Evolutionary conservation across 2,797 vertebrate species (phyloP), one percentile per base, ranked within the genome.

Genomic region (Gorsachius magnificus): DNA sequence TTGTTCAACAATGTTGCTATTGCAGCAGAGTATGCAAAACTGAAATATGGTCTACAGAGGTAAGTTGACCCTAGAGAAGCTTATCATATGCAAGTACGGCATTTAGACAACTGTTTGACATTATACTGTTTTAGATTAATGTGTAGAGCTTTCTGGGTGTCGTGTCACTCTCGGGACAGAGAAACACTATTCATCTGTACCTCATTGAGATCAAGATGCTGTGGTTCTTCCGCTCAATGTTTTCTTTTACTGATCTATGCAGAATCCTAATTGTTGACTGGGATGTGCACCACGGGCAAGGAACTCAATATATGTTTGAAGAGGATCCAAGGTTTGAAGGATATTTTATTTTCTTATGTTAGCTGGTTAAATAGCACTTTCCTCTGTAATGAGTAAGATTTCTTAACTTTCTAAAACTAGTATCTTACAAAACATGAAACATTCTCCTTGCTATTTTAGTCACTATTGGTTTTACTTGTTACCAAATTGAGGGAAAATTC

Each of bases 1-100:
- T 97, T 99, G 78, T 99, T 99, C 97, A 99, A 99, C 97, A 99
- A 99, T 3, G 99, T 99, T 90, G 99, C 99, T 61, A 98, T 99
- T 81, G 99, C 99, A 28, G 98, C 99, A 43, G 97, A 74, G 69
- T 98, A 99, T 20, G 99, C 99, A 43, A 98, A 99, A 95, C 96
- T 97, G 89, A 98, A 97, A 88, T 98, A 99, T 0, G 95, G 98
- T 18, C 53, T 99, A 11, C 97, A 97, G 94, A 99, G 99, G 99
- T 99, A 82, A 90, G 91, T 4, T 51, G 45, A 36, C 69, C 45
- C 18, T 19, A 10, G 29, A 53, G 31, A 18, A 38, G 11, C 28
- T 72, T 81, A 58, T 57, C 9, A 17, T 36, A 18, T 16, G 16
- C 33, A 46, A 43, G 24, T 43, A 38, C 8, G 9, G 9, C 19